Base-by-base conservation (phyloP, 2,888 invertebrate genomes). In the Ceratothoa steindachneri region DNA sequence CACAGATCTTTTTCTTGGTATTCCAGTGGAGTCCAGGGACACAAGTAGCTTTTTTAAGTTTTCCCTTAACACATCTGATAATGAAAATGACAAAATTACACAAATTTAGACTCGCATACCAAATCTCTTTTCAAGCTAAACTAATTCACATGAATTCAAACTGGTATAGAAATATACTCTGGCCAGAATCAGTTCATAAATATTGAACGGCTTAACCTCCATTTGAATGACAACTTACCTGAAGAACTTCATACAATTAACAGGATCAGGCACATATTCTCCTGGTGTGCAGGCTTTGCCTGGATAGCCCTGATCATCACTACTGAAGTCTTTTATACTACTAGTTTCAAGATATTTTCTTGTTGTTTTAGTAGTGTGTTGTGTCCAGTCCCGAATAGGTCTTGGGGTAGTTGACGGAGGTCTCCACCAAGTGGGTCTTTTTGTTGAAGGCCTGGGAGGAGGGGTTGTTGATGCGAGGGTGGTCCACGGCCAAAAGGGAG, bases 1-100 rank as follows among this genome's bases (percentile, higher is more conserved):
- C 93, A 82, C 93, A 93, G 55, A 90, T 87, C 53, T 87, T 87
- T 65, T 86, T 86, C 0, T 86, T 82, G 28, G 86, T 84, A 81
- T 93, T 91, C 93, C 93, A 94, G 83, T 93, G 92, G 60, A 93
- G 84, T 2, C 93, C 92, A 0, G 91, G 90, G 0, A 92, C 90
- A 82, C 93, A 93, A 80, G 88, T 55, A 5, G 65, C 30, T 19
- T 69, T 68, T 19, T 31, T 60, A 0, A 79, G 60, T 24, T 67
- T 7, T 12, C 60, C 27, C 41, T 72, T 67, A 1, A 29, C 27
- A 51, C 79, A 79, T 30, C 79, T 78, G 64, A n/a, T 19, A 28
- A 27, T 53, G 2, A 69, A 67, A 2, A 64, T 19, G 22, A 27
- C 15, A n/a, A n/a, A n/a, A n/a, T n/a, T n/a, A n/a, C n/a, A n/a